phyloP scores from a whole-genome alignment of 2,888 invertebrate genomes.

The Folsomia candida region DNA sequence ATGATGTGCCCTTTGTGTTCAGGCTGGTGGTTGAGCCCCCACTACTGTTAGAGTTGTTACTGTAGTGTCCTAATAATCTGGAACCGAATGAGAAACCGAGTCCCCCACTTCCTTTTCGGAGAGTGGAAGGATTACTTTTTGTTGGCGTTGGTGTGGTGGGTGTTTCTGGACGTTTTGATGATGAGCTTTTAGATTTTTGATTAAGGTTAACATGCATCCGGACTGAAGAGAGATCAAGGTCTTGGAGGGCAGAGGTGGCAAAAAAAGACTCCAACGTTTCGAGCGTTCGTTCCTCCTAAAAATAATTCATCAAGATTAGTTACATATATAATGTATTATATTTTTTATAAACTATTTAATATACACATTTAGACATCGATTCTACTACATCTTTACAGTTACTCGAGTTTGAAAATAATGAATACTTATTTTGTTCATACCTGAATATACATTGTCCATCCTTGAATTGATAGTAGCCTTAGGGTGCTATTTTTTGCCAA shows the following conservation, averaged over 20 bases:
- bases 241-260: slow-evolving; percentile 58
- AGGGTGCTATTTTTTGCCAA: slow-evolving; percentile 57
- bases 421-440: too few relatives aligned
- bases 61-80: background rate
- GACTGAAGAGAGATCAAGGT: slow-evolving; percentile 59
- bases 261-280: slow-evolving; percentile 58
- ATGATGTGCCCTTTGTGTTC: slow-evolving; percentile 17
- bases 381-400: background rate
- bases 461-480: slow-evolving; percentile 59
- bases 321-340: background rate
- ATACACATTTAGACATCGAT: too few relatives aligned
- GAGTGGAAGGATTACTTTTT: background rate
- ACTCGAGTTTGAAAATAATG: too few relatives aligned
- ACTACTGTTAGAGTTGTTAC: background rate
- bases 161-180: slow-evolving; percentile 17
- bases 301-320: slow-evolving; percentile 4
- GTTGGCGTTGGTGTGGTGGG: background rate
- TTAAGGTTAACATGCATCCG: slow-evolving; percentile 56
- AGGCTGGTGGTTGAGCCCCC: slow-evolving; percentile 21
- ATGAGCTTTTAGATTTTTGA: background rate
- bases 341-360: too few relatives aligned
- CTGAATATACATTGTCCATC: slow-evolving; percentile 62
- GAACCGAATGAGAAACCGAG: background rate
- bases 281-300: slow-evolving; percentile 57
- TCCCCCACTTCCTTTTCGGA: background rate